Percentiles rank a stretch among this genome's conserved stretches.
Conservation (phyloP, 2,797 vertebrate species). For the Lacerta agilis region DNA sequence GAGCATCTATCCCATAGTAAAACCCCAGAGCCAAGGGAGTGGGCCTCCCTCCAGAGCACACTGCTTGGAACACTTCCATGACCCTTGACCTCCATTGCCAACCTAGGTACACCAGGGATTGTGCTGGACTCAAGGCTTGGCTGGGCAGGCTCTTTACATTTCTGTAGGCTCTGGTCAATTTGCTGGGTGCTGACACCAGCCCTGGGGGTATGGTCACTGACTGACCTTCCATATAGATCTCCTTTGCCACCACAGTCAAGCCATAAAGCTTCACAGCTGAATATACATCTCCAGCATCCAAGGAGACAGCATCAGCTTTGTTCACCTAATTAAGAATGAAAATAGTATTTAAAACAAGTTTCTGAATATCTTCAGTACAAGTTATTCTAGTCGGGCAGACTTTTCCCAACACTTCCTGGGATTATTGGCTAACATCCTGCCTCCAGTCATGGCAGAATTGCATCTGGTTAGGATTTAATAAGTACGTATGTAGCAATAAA, state of each 20-base stretch:
- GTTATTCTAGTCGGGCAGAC: background rate
- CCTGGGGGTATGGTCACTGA: constrained; percentile 6
- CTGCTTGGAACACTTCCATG: background rate
- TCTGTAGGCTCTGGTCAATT: background rate
- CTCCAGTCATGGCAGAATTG: background rate
- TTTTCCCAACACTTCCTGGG: background rate
- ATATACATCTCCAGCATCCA: constrained; percentile 91
- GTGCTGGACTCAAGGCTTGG: background rate
- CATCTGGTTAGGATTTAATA: background rate
- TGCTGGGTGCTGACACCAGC: background rate
- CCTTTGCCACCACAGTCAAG: constrained; percentile 85
- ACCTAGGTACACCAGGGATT: background rate
- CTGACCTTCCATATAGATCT: constrained; percentile 87
- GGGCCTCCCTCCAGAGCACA: background rate
- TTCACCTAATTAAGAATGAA: constrained; percentile 79
- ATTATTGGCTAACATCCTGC: background rate
- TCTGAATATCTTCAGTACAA: constrained; percentile 1
- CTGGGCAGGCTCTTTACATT: too few relatives aligned
- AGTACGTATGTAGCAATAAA: background rate
- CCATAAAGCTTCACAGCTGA: constrained; percentile 89
- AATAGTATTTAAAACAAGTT: background rate
- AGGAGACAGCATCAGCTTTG: constrained; percentile 86
- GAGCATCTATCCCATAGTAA: too few relatives aligned
- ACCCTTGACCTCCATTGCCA: background rate
- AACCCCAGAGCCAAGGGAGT: background rate